These are phyloP conservation scores for Campaea margaritaria DNA, from an alignment of 2,888 invertebrate genomes.

Conservation along the genomic window DNA sequence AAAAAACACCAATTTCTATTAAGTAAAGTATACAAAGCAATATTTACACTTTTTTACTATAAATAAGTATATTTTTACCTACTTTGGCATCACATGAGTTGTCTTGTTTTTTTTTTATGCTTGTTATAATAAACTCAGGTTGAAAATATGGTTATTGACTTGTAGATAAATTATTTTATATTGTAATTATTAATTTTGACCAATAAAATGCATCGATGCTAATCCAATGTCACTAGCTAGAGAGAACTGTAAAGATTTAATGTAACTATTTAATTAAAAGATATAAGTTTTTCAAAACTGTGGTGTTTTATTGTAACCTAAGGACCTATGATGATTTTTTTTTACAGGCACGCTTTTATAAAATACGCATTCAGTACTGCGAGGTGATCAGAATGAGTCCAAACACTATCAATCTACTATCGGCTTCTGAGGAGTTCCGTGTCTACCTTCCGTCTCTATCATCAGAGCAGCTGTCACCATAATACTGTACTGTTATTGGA, in stretches of 20 bases:
- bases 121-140: conserved; percentile 60
- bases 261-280: conserved; percentile 85
- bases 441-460: too few relatives aligned
- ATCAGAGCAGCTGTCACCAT: too few relatives aligned
- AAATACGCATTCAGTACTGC: too few relatives aligned
- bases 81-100: conserved; percentile 57
- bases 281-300: conserved; percentile 81
- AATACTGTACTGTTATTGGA: too few relatives aligned
- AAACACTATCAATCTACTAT: too few relatives aligned
- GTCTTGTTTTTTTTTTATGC: conserved; percentile 50
- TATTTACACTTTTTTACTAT: conserved; percentile 32
- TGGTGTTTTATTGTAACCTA: conserved; percentile 44
- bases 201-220: conserved; percentile 82
- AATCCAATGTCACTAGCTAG: conserved; percentile 81
- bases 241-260: conserved; percentile 83
- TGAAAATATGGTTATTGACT: conserved; percentile 63
- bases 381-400: too few relatives aligned
- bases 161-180: conserved; percentile 81
- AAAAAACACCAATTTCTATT: conserved; percentile 28
- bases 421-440: too few relatives aligned
- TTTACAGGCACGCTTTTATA: too few relatives aligned
- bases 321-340: too few relatives aligned
- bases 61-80: conserved; percentile 37
- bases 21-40: conserved; percentile 28
- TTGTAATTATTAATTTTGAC: conserved; percentile 75